A percentile compares a stretch with the other conserved stretches of the same genome.
phyloP scores from a whole-genome alignment of 2,797 vertebrate genomes.

The Cuculus canorus region DNA sequence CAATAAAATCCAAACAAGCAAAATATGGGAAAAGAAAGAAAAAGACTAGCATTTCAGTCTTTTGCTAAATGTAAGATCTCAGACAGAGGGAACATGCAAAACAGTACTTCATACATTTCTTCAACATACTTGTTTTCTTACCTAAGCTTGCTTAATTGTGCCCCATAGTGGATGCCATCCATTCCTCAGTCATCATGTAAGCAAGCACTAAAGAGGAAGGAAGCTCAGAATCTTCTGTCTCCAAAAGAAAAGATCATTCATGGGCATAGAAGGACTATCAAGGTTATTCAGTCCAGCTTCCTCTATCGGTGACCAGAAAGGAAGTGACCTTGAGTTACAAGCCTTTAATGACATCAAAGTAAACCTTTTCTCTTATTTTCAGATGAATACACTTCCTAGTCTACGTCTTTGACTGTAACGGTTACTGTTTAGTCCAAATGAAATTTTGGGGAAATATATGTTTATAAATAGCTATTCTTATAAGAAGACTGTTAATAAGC shows the following conservation, averaged over 20 bases:
- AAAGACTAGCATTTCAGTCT: background rate
- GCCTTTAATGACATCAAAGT: background rate
- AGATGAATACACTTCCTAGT: background rate
- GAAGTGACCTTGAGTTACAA: background rate
- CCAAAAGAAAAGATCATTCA: background rate
- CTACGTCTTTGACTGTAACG: background rate
- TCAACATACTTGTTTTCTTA: accelerated
- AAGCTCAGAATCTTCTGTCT: background rate
- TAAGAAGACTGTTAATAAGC: background rate
- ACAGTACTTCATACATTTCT: background rate
- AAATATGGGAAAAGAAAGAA: background rate
- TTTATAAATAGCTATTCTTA: background rate
- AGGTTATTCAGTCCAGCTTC: background rate
- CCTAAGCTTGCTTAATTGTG: background rate
- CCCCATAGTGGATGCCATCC: background rate
- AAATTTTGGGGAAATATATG: background rate
- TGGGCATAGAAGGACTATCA: background rate
- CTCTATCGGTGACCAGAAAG: background rate
- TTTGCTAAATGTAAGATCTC: background rate
- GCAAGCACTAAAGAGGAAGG: background rate
- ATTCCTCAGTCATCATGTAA: background rate
- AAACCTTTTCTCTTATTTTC: background rate
- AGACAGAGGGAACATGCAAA: background rate
- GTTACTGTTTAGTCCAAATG: background rate
- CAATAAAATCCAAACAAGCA: background rate